Evolutionary conservation across 1,140 invertebrate species (phyloP).

Genomic region (Daktulosphaira vitifoliae): DNA sequence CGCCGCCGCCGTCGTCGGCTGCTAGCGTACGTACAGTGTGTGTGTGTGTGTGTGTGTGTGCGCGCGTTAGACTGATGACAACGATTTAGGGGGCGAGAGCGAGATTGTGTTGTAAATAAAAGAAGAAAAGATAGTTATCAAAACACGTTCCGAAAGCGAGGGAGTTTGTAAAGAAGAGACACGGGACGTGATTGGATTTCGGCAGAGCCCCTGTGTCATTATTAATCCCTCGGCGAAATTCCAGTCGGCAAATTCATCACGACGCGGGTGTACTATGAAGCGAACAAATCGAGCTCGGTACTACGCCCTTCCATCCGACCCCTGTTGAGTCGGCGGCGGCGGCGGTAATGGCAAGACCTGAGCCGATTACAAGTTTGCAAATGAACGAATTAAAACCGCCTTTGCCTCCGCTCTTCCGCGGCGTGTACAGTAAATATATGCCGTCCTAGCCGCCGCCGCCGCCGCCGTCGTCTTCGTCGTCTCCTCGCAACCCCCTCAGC

Average conservation of each 20-base stretch:
- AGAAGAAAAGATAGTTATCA: conserved; percentile 23
- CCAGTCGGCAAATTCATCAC: conserved; percentile 25
- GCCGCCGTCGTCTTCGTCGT: too few species aligned
- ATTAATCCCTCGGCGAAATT: conserved; percentile 29
- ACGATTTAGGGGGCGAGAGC: background rate
- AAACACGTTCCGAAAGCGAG: background rate
- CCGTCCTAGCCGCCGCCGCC: too few species aligned
- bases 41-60: too few species aligned
- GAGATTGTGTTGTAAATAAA: background rate
- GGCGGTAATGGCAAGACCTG: conserved; percentile 1
- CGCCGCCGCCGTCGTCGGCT: too few species aligned
- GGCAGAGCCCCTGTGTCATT: conserved; percentile 11
- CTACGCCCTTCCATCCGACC: too few species aligned
- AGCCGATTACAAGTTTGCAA: conserved; percentile 33
- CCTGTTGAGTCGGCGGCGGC: background rate
- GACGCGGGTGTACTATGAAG: background rate
- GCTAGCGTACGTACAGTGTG: background rate
- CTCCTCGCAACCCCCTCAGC: too few species aligned
- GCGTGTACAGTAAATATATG: too few species aligned
- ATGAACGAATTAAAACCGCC: conserved; percentile 27
- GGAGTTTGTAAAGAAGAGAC: background rate
- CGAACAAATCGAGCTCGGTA: too few species aligned
- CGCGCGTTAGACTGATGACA: too few species aligned
- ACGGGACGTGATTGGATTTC: conserved; percentile 32
- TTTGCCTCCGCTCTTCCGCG: too few species aligned